Conservation (phyloP, 2,888 invertebrate genomes). For the Antheraea yamamai region DNA sequence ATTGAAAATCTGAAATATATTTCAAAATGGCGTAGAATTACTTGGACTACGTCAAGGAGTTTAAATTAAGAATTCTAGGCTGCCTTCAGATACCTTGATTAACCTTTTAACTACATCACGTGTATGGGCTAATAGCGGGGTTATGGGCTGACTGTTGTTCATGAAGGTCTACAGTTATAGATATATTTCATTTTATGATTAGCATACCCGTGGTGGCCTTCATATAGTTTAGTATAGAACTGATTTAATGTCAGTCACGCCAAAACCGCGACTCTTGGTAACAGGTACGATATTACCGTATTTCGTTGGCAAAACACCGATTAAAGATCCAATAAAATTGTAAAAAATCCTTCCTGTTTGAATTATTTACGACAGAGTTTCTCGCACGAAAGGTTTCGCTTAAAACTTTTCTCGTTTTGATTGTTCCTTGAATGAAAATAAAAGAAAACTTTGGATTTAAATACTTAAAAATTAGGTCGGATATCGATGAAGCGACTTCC, state of each 20-base stretch:
- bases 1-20: not conserved
- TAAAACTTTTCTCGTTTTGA: not conserved
- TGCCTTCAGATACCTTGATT: not conserved
- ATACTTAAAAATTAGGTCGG: constrained; percentile 50
- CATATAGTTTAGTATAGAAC: constrained; percentile 44
- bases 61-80: not conserved
- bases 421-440: constrained; percentile 24
- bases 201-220: constrained; percentile 40
- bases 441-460: constrained; percentile 54
- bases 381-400: not conserved
- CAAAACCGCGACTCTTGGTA: constrained; percentile 58
- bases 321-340: constrained; percentile 47
- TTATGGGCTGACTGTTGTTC: not conserved
- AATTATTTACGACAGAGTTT: constrained; percentile 5
- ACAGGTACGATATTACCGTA: constrained; percentile 57
- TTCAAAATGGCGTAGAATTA: not conserved
- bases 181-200: not conserved
- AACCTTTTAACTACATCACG: not conserved
- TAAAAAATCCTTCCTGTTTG: constrained; percentile 33
- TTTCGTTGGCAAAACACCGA: constrained; percentile 46
- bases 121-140: not conserved
- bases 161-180: not conserved
- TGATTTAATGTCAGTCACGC: constrained; percentile 66
- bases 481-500: constrained; percentile 48
- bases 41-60: not conserved